Evolutionary conservation across 2,888 invertebrate genomes (phyloP).

Genomic region (Acleris emargana): DNA sequence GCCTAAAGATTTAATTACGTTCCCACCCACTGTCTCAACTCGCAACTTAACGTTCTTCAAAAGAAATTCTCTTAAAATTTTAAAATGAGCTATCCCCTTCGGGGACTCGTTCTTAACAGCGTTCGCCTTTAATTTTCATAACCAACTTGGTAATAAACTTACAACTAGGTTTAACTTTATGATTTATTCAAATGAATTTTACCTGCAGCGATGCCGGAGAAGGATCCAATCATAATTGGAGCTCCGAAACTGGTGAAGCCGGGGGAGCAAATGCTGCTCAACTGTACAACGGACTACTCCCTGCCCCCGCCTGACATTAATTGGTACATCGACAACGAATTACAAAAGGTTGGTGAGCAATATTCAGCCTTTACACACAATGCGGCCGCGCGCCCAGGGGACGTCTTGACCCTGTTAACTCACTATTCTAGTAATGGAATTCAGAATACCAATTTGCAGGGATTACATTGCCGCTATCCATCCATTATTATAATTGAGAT

Average conservation of each 20-base stretch:
- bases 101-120: slow-evolving; percentile 37
- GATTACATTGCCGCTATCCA: slow-evolving; percentile 9
- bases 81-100: slow-evolving; percentile 39
- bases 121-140: slow-evolving; percentile 36
- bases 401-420: slow-evolving; percentile 19
- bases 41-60: slow-evolving; percentile 21
- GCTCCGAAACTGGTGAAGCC: slow-evolving; percentile 74
- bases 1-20: slow-evolving; percentile 41
- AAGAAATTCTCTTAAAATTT: slow-evolving; percentile 31
- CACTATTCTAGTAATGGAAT: slow-evolving; percentile 24
- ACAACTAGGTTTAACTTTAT: slow-evolving; percentile 39
- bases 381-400: slow-evolving; percentile 13
- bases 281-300: slow-evolving; percentile 77
- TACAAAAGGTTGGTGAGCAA: slow-evolving; percentile 68
- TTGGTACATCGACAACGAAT: slow-evolving; percentile 77
- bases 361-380: slow-evolving; percentile 17
- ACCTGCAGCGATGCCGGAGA: slow-evolving; percentile 72
- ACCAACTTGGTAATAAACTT: slow-evolving; percentile 27
- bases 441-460: slow-evolving; percentile 28
- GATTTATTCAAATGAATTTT: slow-evolving; percentile 62
- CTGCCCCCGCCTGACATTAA: slow-evolving; percentile 77
- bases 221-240: slow-evolving; percentile 71
- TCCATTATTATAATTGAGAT: slow-evolving; percentile 23
- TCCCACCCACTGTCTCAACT: slow-evolving; percentile 35
- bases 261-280: slow-evolving; percentile 74